Conservation (phyloP, 2,113 vertebrate genomes). For the Talpa occidentalis region DNA sequence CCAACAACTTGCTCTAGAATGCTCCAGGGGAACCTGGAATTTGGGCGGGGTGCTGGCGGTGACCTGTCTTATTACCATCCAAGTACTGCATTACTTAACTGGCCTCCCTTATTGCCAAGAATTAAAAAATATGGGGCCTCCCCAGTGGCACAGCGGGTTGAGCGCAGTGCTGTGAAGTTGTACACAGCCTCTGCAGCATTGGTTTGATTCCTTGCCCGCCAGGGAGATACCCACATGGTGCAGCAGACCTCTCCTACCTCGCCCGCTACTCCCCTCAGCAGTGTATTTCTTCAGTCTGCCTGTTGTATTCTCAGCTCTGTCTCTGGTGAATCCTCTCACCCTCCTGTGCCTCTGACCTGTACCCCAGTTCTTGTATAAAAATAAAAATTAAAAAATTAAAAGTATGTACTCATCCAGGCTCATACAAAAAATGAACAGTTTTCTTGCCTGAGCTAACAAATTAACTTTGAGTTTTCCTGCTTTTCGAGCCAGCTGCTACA, state of each 20-base stretch:
- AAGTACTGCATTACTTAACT: not conserved
- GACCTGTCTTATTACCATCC: not conserved
- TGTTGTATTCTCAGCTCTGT: too few species aligned
- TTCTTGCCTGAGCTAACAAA: conserved; percentile 5
- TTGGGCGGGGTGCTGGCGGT: not conserved
- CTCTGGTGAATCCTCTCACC: too few species aligned
- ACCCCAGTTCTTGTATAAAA: too few species aligned
- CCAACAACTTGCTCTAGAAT: accelerated
- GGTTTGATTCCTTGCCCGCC: too few species aligned
- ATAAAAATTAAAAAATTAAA: not conserved
- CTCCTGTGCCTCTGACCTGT: too few species aligned
- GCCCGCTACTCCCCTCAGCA: too few species aligned
- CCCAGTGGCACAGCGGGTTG: too few species aligned
- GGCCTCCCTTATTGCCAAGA: not conserved
- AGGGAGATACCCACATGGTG: too few species aligned
- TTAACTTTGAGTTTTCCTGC: not conserved
- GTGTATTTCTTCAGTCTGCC: too few species aligned
- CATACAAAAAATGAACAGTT: not conserved
- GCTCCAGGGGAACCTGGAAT: not conserved
- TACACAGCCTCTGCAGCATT: too few species aligned
- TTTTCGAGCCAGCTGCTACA: conserved; percentile 46
- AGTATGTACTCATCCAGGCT: not conserved
- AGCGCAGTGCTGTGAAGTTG: too few species aligned
- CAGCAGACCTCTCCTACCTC: too few species aligned
- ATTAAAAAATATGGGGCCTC: not conserved